Base-by-base conservation (phyloP, 2,113 vertebrate genomes). In the Oreochromis tanganicae region DNA sequence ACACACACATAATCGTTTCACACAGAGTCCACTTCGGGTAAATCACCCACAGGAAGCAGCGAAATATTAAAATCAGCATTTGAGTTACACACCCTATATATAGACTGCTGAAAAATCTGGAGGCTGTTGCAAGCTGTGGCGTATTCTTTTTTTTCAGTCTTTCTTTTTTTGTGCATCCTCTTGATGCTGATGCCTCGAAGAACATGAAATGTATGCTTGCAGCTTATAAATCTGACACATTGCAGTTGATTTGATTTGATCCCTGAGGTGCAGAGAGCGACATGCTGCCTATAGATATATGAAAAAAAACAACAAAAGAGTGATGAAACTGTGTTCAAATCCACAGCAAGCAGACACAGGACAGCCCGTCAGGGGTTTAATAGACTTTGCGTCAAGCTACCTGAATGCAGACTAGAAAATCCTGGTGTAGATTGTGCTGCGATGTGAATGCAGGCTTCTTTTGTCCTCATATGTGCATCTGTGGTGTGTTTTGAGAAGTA, bases 181-280 rank as follows among this genome's bases (percentile, higher is more conserved):
- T 87, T 90, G 93, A 93, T 85, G 90, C 88, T 91, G 85, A 55
- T 27, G 85, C 89, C 89, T 82, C 57, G 9, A 84, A 94, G 63
- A 85, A 55, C 84, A 57, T 24, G 24, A 85, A 34, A 75, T 83
- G 36, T 34, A 34, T 80, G 80, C 41, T 78, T 52, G 73, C 43
- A 41, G 50, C 27, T 86, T 46, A 9, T 80, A 81, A 89, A 86
- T 52, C 82, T 85, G 59, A 87, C 61, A 81, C 91, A 81, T 48
- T 29, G 4, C 32, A 5, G 57, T 89, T 93, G 80, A 81, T 93
- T 81, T 85, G 83, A 80, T 61, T 75, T 85, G 82, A 90, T 87
- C 43, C 66, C 73, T 16, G 34, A 80, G 82, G 71, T 85, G 46
- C 56, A 79, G 34, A 52, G 80, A 75, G 24, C 56, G 8, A 54